Evolutionary conservation across 2,113 vertebrate genomes (phyloP), one percentile per base, ranked within the genome.

Genomic region (Phycodurus eques): DNA sequence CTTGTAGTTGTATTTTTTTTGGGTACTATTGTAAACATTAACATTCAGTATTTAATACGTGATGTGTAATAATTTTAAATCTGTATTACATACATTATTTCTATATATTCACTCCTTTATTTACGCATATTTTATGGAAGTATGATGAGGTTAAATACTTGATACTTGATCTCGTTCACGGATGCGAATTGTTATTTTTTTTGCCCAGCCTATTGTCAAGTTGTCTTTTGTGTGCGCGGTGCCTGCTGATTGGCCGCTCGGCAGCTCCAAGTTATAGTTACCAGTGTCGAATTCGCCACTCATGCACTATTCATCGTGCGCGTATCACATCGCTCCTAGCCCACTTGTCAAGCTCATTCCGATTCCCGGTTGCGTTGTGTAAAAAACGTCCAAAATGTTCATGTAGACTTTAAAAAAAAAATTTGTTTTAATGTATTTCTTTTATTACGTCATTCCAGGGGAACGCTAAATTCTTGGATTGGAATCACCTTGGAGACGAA

Each of bases 241-340:
- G 63, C n/a, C 12, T 27, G n/a, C n/a, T 46, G 43, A 66, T 66
- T 66, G 64, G 64, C 15, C 43, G 1, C 13, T 2, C 2, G 42
- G 4, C 20, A 4, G 8, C 20, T 43, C 76, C 87, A 85, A 90
- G 90, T 92, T 90, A 91, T 92, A 90, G 88, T 90, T 90, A 88
- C 87, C 15, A 69, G 80, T 92, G 92, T 96, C 94, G 74, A 89
- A 92, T 96, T 96, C 88, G 47, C 72, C 1, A 69, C 83, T 95
- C 92, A 95, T 96, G 81, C 79, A 95, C 89, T 93, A 96, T 96
- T 95, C 88, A 96, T 90, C 20, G 69, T 54, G 59, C 31, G 2
- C 62, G 87, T 94, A 93, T 95, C 94, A 86, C 89, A 88, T 95
- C 92, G 82, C 92, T 88, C 77, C 89, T 43, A 59, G 82, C 82